These are phyloP conservation scores for Nilaparvata lugens DNA, from an alignment of 1,140 invertebrate species.

Conservation along the genomic window DNA sequence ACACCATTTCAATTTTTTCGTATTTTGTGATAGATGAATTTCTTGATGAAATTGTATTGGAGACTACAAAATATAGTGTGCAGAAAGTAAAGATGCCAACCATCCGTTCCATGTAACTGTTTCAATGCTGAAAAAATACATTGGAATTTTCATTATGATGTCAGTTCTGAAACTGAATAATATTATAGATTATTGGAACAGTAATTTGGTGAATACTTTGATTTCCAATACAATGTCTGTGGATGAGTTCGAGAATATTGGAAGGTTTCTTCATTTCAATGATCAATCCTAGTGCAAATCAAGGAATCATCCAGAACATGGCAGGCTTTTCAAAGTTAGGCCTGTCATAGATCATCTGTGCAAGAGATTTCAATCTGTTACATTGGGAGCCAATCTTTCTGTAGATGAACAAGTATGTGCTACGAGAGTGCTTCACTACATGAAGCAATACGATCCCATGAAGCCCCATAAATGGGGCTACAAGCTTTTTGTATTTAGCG, in stretches of 20 bases:
- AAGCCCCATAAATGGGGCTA: slow-evolving; percentile 26
- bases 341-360: slow-evolving; percentile 7
- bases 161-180: slow-evolving; percentile 10
- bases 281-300: no score
- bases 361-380: slow-evolving; percentile 5
- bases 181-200: slow-evolving; percentile 13
- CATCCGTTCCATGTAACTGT: no score
- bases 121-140: no score
- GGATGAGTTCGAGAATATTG: slow-evolving; percentile 13
- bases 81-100: no score
- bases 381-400: slow-evolving; percentile 6
- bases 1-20: no score
- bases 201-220: no score
- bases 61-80: no score
- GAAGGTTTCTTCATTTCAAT: no score
- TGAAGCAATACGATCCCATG: slow-evolving; percentile 24
- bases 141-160: slow-evolving; percentile 11
- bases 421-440: slow-evolving; percentile 2
- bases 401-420: slow-evolving; percentile 18
- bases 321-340: slow-evolving; percentile 14
- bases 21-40: no score
- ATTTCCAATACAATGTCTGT: slow-evolving; percentile 10
- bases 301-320: neutral
- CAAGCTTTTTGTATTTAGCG: no score
- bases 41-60: no score